Conservation (phyloP, 2,113 vertebrate genomes). For the Upupa epops region DNA sequence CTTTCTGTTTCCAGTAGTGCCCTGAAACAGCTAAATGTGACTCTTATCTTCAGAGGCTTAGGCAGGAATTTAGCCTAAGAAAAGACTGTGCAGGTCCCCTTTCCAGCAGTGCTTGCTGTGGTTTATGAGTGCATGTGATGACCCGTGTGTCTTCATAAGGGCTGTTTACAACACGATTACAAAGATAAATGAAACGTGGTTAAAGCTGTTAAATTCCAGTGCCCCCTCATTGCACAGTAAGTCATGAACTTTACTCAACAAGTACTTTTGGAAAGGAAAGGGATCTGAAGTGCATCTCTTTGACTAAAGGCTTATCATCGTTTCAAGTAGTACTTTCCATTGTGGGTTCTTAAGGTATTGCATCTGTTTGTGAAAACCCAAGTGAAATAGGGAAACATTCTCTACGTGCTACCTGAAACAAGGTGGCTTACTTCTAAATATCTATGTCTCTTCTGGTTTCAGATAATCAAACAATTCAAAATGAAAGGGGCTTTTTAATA, state of each 20-base stretch:
- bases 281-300: constrained; percentile 5
- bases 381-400: not conserved
- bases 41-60: constrained; percentile 23
- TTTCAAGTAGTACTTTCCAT: constrained; percentile 29
- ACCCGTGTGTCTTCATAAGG: not conserved
- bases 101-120: not conserved
- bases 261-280: not conserved
- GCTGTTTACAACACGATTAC: constrained; percentile 20
- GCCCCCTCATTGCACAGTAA: not conserved
- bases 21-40: not conserved
- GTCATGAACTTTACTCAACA: constrained; percentile 24
- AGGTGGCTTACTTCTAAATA: constrained; percentile 19
- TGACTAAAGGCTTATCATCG: not conserved
- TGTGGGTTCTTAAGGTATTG: not conserved
- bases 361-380: constrained; percentile 34
- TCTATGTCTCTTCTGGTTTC: constrained; percentile 61
- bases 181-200: constrained; percentile 18
- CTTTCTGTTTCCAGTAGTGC: not conserved
- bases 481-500: constrained; percentile 7
- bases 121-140: not conserved
- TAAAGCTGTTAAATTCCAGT: not conserved
- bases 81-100: not conserved
- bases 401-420: constrained; percentile 35
- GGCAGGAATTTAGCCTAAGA: constrained; percentile 4
- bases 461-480: constrained; percentile 71